These are phyloP conservation scores for Beris chalybata DNA, from an alignment of 2,888 invertebrate species.

Conservation along the genomic window DNA sequence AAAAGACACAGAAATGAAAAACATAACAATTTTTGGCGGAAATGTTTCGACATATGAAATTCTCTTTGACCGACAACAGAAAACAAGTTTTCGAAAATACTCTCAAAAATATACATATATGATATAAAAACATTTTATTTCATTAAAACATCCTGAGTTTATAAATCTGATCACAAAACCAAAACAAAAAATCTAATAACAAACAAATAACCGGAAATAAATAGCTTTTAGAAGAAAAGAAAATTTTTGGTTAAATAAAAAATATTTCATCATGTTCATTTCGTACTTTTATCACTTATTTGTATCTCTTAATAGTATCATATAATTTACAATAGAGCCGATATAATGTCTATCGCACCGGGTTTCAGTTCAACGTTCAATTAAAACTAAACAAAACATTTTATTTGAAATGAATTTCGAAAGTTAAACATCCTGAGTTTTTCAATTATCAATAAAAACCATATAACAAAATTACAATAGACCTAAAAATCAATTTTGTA, in stretches of 20 bases:
- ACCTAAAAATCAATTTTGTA: conserved; percentile 32
- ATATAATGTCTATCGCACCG: conserved; percentile 12
- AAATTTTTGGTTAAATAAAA: not conserved
- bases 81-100: conserved; percentile 22
- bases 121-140: conserved; percentile 20
- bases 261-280: not conserved
- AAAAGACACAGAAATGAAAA: conserved; percentile 13
- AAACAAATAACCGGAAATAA: conserved; percentile 12
- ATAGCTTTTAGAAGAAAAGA: conserved; percentile 18
- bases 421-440: conserved; percentile 35
- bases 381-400: conserved; percentile 8
- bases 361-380: conserved; percentile 32
- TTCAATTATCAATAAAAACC: conserved; percentile 3
- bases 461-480: conserved; percentile 23
- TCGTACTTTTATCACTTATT: conserved; percentile 39
- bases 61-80: conserved; percentile 26
- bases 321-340: conserved; percentile 32
- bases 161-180: conserved; percentile 55
- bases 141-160: conserved; percentile 52
- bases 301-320: conserved; percentile 30
- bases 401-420: conserved; percentile 1
- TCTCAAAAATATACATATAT: conserved; percentile 11
- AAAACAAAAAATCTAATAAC: conserved; percentile 1
- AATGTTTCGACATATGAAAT: conserved; percentile 35
- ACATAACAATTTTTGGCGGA: conserved; percentile 31